Evolutionary conservation across 2,888 invertebrate genomes (phyloP), one percentile per base, ranked within the genome.

Genomic region (Plebejus argus): DNA sequence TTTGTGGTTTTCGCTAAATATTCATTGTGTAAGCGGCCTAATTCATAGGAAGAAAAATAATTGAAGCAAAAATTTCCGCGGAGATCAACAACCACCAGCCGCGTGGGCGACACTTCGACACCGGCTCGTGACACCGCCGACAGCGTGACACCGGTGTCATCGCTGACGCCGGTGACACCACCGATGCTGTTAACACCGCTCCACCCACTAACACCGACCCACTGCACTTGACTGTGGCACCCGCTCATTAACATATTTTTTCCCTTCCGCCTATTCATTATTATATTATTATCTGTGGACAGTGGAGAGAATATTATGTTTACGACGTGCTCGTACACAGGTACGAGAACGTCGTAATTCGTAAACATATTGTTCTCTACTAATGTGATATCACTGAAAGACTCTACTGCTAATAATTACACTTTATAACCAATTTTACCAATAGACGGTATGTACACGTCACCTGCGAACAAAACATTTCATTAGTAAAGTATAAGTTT

Each of bases 211-310:
- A 66, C 28, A 33, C 28, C 66, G 66, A 66, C 66, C 66, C 66
- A 66, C 66, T 66, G 66, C 66, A 66, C 66, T 66, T 66, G 66
- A 66, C 66, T 28, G 28, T 66, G 66, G 33, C 66, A 66, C 18
- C 28, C 66, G 66, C 28, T 28, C 28, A 7, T 66, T 66, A 66
- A 15, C 66, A 66, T 66, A 66, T 66, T 66, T 66, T 66, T 66
- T 61, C 61, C 61, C 66, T 66, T 66, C 66, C 66, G 66, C 66
- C 28, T 66, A n/a, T n/a, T 28, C 66, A 33, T 66, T 66, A 28
- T 66, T 15, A 66, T 15, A 15, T 53, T 53, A 53, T 66, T 15
- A 28, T 15, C 15, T 66, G 28, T 12, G 15, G n/a, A n/a, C n/a
- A n/a, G n/a, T n/a, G n/a, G n/a, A n/a, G n/a, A n/a, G n/a, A n/a